phyloP scores from a whole-genome alignment of 2,888 invertebrate species.

The Lochmaea crataegi region DNA sequence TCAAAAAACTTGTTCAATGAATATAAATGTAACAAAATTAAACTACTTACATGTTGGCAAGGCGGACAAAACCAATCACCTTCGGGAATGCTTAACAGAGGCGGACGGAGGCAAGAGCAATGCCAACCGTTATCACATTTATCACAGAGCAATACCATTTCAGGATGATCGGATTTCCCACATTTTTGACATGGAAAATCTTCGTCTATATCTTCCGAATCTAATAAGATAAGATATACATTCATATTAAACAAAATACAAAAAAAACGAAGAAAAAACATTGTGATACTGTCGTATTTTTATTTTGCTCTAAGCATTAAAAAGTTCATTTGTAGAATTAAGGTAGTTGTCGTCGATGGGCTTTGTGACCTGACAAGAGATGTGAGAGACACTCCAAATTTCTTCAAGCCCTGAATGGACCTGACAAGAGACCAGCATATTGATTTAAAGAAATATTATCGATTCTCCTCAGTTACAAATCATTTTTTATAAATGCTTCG shows the following conservation, averaged over 20 bases:
- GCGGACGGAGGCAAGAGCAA: slow-evolving; percentile 93
- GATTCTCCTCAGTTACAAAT: too few relatives aligned
- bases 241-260: slow-evolving; percentile 6
- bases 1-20: neutral
- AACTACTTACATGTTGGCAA: slow-evolving; percentile 89
- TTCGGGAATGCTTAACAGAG: slow-evolving; percentile 93
- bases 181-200: slow-evolving; percentile 92
- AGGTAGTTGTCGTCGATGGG: too few relatives aligned
- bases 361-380: too few relatives aligned
- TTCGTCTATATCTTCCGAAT: slow-evolving; percentile 57
- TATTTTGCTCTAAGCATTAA: too few relatives aligned
- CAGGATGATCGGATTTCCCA: slow-evolving; percentile 91
- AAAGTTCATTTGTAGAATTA: too few relatives aligned
- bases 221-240: slow-evolving; percentile 39
- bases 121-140: slow-evolving; percentile 97
- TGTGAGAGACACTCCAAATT: too few relatives aligned
- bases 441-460: too few relatives aligned
- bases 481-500: too few relatives aligned
- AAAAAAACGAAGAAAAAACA: neutral
- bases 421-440: too few relatives aligned
- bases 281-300: neutral
- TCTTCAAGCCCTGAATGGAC: too few relatives aligned
- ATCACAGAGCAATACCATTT: slow-evolving; percentile 97
- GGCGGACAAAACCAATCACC: slow-evolving; percentile 99
- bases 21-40: neutral